Conservation (phyloP, 2,113 vertebrate genomes). For the Rhineura floridana region DNA sequence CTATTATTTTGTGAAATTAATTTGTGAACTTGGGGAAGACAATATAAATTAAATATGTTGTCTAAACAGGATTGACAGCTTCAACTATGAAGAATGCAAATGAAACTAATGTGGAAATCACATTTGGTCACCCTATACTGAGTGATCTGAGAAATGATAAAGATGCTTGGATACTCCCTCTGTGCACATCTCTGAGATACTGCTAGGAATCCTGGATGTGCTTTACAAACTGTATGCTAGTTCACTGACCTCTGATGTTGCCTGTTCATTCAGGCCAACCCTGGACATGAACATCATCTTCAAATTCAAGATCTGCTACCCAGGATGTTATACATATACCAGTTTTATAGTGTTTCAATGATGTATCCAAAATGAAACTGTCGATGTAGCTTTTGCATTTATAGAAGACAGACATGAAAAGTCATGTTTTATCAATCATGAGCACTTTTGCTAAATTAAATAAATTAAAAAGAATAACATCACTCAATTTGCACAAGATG, state of each 20-base stretch:
- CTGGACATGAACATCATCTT: background rate
- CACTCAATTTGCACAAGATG: background rate
- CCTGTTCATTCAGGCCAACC: background rate
- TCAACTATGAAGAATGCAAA: background rate
- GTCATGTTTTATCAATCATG: background rate
- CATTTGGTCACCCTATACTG: background rate
- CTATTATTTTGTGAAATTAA: background rate
- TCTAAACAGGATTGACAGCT: background rate
- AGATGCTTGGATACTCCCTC: background rate
- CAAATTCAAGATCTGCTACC: background rate
- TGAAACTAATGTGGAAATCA: background rate
- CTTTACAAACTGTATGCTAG: background rate
- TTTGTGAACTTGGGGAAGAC: background rate
- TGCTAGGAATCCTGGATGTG: background rate
- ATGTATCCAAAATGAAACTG: background rate
- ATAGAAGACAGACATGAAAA: slow-evolving; percentile 10
- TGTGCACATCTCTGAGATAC: background rate
- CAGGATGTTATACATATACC: background rate
- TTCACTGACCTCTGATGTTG: background rate
- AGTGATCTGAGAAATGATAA: background rate
- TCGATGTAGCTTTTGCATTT: background rate
- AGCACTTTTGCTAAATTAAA: slow-evolving; percentile 7
- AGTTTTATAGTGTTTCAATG: background rate
- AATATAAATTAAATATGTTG: background rate
- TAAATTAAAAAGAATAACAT: background rate